Base-by-base conservation (phyloP, 2,113 vertebrate genomes). In the Tragelaphus scriptus region DNA sequence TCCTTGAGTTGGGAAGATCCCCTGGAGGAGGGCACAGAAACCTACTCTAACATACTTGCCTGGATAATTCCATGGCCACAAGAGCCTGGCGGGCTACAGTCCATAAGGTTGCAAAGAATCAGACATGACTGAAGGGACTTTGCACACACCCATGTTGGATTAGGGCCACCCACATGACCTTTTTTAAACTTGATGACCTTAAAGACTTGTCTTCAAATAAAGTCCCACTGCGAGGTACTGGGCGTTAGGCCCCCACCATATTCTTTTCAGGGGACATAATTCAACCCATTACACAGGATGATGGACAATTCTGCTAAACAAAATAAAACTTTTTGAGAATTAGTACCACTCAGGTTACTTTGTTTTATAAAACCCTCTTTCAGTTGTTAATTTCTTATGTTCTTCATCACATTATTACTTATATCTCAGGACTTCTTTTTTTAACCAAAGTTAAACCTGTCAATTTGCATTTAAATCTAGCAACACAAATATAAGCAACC, bases 141-240 rank as follows among this genome's bases (percentile, higher is more conserved):
- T 44, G 71, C 23, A 44, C 21, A 44, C 40, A 77, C 40, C 11
- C 40, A 2, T 0, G 1, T 2, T n/a, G 8, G 10, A 59, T 53
- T 5, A 23, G 44, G 19, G 8, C 2, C 5, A 23, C 36, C 36
- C 23, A 2, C 1, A 3, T 1, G 17, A 53, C 13, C 3, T 56
- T 30, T 12, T 47, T 75, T 25, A 75, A 47, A 90, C 25, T 32
- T 25, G 5, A 23, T 25, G 4, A 11, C 26, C 61, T 86, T 47
- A 44, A 30, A 23, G 32, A 49, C 11, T 28, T 30, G 7, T 56
- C 94, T 65, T 55, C 36, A 44, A 77, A 19, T 14, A 86, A 81
- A 55, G 28, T 4, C 59, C 68, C 7, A n/a, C 23, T 81, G 5
- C 49, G 11, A 88, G 55, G 26, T 6, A 7, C 40, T 32, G 15